Percentiles rank a stretch among this genome's conserved stretches.
Evolutionary conservation across 2,888 invertebrate genomes (phyloP).

Genomic region (Phyllotreta cruciferae): DNA sequence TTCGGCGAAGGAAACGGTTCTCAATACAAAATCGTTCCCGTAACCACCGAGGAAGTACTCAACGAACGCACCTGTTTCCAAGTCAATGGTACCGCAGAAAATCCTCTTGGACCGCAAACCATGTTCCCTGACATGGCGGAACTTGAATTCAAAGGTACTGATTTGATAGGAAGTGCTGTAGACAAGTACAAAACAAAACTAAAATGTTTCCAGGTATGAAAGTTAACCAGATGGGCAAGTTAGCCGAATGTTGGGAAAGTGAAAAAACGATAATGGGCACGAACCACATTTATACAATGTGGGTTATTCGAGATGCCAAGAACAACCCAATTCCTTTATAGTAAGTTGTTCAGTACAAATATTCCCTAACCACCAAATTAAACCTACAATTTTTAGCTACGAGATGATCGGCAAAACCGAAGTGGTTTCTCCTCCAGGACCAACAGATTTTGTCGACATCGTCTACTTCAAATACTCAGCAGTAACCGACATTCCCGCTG

Average conservation of each 20-base stretch:
- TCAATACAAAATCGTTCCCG: constrained; percentile 82
- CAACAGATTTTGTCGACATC: no score
- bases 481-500: constrained; percentile 69
- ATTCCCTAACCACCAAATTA: background rate
- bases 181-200: no score
- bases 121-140: constrained; percentile 82
- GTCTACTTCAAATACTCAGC: constrained; percentile 60
- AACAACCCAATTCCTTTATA: constrained; percentile 52
- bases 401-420: no score
- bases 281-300: constrained; percentile 87
- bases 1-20: constrained; percentile 73
- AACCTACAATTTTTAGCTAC: constrained; percentile 62
- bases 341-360: constrained; percentile 5
- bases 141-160: constrained; percentile 70
- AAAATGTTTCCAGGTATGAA: constrained; percentile 65
- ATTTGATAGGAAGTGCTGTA: no score
- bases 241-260: no score
- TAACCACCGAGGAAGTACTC: constrained; percentile 75
- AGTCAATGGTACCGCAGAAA: constrained; percentile 76
- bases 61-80: constrained; percentile 84
- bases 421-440: no score
- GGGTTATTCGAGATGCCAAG: constrained; percentile 77
- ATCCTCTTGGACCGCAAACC: constrained; percentile 72
- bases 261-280: constrained; percentile 73
- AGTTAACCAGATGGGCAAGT: constrained; percentile 58